These are phyloP conservation scores for Pachyseris speciosa DNA, from an alignment of 64 coral and sea anemone species.

Conservation along the genomic window DNA sequence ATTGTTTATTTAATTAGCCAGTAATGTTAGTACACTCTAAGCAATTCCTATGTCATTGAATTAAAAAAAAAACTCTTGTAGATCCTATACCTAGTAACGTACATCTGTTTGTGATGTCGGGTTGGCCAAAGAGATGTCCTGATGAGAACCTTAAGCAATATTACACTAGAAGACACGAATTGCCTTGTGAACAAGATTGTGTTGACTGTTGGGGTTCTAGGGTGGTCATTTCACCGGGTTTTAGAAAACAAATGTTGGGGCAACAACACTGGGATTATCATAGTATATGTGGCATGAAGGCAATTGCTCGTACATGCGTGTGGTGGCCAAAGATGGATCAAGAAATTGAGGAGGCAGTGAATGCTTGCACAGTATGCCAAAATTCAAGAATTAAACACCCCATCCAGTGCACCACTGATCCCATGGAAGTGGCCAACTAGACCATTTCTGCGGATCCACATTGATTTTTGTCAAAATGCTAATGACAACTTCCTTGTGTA, in stretches of 20 bases:
- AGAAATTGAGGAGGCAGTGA: constrained; percentile 57
- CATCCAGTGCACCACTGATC: constrained; percentile 54
- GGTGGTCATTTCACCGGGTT: constrained; percentile 9
- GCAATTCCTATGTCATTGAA: too few relatives aligned
- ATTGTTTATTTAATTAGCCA: too few relatives aligned
- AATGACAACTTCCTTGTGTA: constrained; percentile 52
- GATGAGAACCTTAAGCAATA: constrained; percentile 21
- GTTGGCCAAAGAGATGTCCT: constrained; percentile 29
- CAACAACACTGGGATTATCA: constrained; percentile 49
- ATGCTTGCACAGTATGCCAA: constrained; percentile 59
- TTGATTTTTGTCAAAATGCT: constrained; percentile 67
- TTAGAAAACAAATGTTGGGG: constrained; percentile 34
- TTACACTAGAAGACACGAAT: not conserved
- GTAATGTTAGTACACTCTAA: too few relatives aligned
- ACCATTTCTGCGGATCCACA: constrained; percentile 68
- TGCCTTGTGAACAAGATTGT: constrained; percentile 52
- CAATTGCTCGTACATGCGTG: constrained; percentile 43
- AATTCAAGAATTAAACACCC: constrained; percentile 3
- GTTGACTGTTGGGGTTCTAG: constrained; percentile 32
- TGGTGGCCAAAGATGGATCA: constrained; percentile 64
- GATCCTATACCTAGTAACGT: constrained; percentile 28
- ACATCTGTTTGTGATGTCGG: not conserved
- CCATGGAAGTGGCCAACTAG: constrained; percentile 72
- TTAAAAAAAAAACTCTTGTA: not conserved
- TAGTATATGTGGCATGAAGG: constrained; percentile 45